These are phyloP conservation scores for Idris sp. DNA, from an alignment of 1,140 invertebrate genomes.

Conservation along the genomic window DNA sequence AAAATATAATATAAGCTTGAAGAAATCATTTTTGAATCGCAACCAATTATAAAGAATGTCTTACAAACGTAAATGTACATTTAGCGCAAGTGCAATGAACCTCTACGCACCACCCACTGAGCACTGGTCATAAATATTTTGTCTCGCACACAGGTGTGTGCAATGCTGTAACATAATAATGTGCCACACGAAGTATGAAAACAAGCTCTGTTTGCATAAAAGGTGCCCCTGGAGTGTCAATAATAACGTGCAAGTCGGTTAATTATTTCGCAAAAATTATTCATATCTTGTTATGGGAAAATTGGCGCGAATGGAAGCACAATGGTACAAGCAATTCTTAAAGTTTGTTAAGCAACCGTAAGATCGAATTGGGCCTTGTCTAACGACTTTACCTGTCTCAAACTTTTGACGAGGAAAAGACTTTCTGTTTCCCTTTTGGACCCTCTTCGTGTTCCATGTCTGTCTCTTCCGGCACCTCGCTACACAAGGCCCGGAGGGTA, in stretches of 20 bases:
- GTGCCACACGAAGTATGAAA: slow-evolving; percentile 30
- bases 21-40: too few species aligned
- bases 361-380: slow-evolving; percentile 60
- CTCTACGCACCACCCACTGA: slow-evolving; percentile 57
- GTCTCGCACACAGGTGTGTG: slow-evolving; percentile 60
- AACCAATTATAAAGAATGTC: slow-evolving; percentile 47
- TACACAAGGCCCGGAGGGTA: slow-evolving; percentile 68
- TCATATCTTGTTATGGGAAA: slow-evolving; percentile 59
- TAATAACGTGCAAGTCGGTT: slow-evolving; percentile 72
- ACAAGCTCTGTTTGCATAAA: slow-evolving; percentile 51
- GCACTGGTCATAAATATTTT: slow-evolving; percentile 57
- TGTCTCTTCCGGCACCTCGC: slow-evolving; percentile 45
- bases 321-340: too few species aligned
- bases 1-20: too few species aligned
- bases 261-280: slow-evolving; percentile 71
- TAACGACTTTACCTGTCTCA: slow-evolving; percentile 59
- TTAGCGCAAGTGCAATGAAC: slow-evolving; percentile 61
- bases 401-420: slow-evolving; percentile 45
- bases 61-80: slow-evolving; percentile 60
- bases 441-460: slow-evolving; percentile 23
- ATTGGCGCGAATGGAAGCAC: slow-evolving; percentile 1
- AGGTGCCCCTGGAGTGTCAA: slow-evolving; percentile 40
- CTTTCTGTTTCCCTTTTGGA: slow-evolving; percentile 42
- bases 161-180: slow-evolving; percentile 58
- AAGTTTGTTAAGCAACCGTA: slow-evolving; percentile 55